phyloP scores from a whole-genome alignment of 2,113 vertebrate genomes.

The Stigmatopora argus region DNA sequence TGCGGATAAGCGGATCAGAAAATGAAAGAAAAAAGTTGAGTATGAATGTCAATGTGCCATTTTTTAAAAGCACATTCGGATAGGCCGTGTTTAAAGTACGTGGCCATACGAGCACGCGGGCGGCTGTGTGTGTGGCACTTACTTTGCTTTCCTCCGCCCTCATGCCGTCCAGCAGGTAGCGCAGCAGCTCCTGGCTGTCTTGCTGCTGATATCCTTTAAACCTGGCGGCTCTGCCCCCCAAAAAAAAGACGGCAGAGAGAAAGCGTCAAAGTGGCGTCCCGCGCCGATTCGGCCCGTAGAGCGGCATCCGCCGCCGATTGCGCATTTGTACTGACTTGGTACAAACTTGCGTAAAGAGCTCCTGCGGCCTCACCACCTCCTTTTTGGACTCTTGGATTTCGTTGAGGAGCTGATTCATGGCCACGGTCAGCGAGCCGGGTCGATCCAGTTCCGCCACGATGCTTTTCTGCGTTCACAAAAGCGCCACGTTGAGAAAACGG shows the following conservation, averaged over 20 bases:
- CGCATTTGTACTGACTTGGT: slow-evolving; percentile 81
- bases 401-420: slow-evolving; percentile 85
- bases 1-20: too few species aligned
- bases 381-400: slow-evolving; percentile 87
- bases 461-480: slow-evolving; percentile 69
- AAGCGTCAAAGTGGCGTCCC: too few species aligned
- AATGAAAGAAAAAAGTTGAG: too few species aligned
- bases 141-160: slow-evolving; percentile 88
- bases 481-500: too few species aligned
- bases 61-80: too few species aligned
- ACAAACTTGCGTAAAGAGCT: slow-evolving; percentile 95
- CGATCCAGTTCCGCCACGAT: slow-evolving; percentile 77
- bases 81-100: too few species aligned
- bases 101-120: too few species aligned
- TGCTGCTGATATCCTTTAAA: slow-evolving; percentile 98
- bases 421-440: slow-evolving; percentile 83
- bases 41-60: too few species aligned
- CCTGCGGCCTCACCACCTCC: slow-evolving; percentile 81
- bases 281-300: too few species aligned
- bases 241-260: not conserved
- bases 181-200: slow-evolving; percentile 94
- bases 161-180: slow-evolving; percentile 94
- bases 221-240: slow-evolving; percentile 76
- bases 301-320: too few species aligned
- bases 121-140: too few species aligned